A percentile compares a stretch with the other conserved stretches of the same genome.
Conservation (phyloP, 2,113 vertebrate genomes). For the Protobothrops flavoviridis region DNA sequence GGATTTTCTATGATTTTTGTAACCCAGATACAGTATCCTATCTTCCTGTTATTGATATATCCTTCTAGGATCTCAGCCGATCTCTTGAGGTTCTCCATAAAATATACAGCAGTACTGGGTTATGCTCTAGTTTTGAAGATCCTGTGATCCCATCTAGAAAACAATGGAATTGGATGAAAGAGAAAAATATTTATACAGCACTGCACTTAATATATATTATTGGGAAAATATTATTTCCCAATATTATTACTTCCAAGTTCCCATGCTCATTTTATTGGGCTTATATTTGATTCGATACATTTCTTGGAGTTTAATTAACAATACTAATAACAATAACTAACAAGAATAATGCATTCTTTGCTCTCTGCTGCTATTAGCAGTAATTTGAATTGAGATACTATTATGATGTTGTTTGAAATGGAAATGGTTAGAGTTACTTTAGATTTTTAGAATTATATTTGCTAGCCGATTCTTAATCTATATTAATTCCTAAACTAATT, state of each 20-base stretch:
- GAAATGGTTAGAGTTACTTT: background rate
- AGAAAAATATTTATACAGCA: background rate
- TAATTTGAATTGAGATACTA: slow-evolving; percentile 1
- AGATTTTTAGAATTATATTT: background rate
- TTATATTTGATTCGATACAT: background rate
- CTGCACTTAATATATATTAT: background rate
- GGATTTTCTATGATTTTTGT: background rate
- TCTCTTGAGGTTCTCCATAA: background rate
- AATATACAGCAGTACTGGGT: background rate
- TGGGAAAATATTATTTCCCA: background rate
- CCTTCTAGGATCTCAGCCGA: background rate
- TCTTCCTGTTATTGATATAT: background rate
- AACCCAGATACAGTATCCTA: background rate
- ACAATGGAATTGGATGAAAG: background rate
- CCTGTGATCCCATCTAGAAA: background rate
- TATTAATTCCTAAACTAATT: slow-evolving; percentile 6
- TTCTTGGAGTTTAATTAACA: background rate
- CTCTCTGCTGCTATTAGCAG: background rate
- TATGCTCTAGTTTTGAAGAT: background rate
- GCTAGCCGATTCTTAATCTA: background rate
- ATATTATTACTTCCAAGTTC: background rate
- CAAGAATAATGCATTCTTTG: background rate
- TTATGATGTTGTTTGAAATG: background rate
- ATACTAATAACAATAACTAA: background rate
- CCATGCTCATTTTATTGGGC: background rate